A percentile compares a stretch with the other conserved stretches of the same genome.
Conservation (phyloP, 2,888 invertebrate genomes). For the Chaetogeoica ovagalla region DNA sequence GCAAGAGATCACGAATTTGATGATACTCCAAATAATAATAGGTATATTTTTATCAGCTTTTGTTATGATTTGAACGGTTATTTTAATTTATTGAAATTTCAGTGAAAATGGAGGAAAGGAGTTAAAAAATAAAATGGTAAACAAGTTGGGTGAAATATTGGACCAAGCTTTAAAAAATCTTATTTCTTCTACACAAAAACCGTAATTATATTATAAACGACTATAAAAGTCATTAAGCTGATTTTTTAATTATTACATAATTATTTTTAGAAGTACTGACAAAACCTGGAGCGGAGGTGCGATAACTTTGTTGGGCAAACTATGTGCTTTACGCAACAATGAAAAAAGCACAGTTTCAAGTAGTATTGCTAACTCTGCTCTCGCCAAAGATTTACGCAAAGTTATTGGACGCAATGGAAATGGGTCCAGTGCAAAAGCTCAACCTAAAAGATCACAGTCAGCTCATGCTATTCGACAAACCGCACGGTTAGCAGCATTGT, state of each 20-base stretch:
- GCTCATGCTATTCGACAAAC: constrained; percentile 42
- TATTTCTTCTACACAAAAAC: constrained; percentile 49
- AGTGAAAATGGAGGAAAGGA: constrained; percentile 57
- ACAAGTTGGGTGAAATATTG: constrained; percentile 58
- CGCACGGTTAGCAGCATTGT: constrained; percentile 45
- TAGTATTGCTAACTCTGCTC: constrained; percentile 48
- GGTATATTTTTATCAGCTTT: not conserved
- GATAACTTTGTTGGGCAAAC: constrained; percentile 55
- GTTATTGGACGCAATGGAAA: constrained; percentile 45
- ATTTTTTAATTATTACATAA: not conserved
- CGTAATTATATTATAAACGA: not conserved
- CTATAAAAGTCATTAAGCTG: not conserved
- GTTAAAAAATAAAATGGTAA: constrained; percentile 58
- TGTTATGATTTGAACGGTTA: not conserved
- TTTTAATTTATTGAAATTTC: constrained; percentile 6
- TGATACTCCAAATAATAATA: constrained; percentile 16
- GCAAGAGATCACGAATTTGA: constrained; percentile 49
- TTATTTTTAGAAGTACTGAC: constrained; percentile 31
- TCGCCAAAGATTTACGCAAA: constrained; percentile 44
- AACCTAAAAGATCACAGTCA: constrained; percentile 33
- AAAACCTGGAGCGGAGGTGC: constrained; percentile 55
- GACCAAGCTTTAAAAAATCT: constrained; percentile 57
- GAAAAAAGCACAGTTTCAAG: constrained; percentile 39
- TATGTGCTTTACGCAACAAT: constrained; percentile 54
- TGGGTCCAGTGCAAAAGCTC: constrained; percentile 22